A percentile compares a stretch with the other conserved stretches of the same genome.
phyloP scores from a whole-genome alignment of 2,113 vertebrate species.

The Chloropsis cyanopogon region DNA sequence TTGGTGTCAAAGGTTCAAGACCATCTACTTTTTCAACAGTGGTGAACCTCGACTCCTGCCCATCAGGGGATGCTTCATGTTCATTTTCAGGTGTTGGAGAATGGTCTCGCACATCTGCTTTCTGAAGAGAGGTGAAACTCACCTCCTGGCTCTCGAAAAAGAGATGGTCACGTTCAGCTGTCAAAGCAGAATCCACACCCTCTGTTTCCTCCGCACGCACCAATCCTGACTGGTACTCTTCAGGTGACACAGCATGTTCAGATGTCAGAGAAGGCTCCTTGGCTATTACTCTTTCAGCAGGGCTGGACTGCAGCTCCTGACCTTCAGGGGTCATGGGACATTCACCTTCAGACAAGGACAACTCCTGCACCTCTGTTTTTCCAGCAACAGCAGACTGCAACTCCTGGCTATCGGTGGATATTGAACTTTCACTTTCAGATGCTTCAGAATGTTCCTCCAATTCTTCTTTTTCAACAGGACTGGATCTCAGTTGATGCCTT shows the following conservation, averaged over 20 bases:
- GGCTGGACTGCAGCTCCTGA: slow-evolving; percentile 48
- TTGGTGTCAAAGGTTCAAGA: slow-evolving; percentile 29
- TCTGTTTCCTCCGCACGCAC: slow-evolving; percentile 73
- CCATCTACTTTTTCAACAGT: neutral
- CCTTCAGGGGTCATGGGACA: slow-evolving; percentile 69
- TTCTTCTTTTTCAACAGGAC: slow-evolving; percentile 11
- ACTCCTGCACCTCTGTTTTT: slow-evolving; percentile 52
- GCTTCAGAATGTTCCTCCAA: slow-evolving; percentile 60
- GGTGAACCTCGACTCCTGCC: neutral
- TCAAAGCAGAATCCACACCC: neutral
- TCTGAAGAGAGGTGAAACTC: neutral
- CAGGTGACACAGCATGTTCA: slow-evolving; percentile 55
- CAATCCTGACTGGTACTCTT: slow-evolving; percentile 71
- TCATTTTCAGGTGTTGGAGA: slow-evolving; percentile 65
- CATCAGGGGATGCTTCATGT: slow-evolving; percentile 54
- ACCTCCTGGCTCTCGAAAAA: slow-evolving; percentile 28
- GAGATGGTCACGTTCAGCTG: neutral
- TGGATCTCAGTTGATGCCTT: neutral
- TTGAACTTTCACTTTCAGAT: slow-evolving; percentile 74
- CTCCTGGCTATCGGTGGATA: slow-evolving; percentile 74
- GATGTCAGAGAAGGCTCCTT: slow-evolving; percentile 53
- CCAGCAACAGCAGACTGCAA: slow-evolving; percentile 81
- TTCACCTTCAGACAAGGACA: slow-evolving; percentile 77
- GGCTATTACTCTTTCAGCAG: neutral
- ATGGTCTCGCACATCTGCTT: neutral